These are phyloP conservation scores for Drosophila putrida DNA, from an alignment of 2,888 invertebrate genomes.

Conservation along the genomic window DNA sequence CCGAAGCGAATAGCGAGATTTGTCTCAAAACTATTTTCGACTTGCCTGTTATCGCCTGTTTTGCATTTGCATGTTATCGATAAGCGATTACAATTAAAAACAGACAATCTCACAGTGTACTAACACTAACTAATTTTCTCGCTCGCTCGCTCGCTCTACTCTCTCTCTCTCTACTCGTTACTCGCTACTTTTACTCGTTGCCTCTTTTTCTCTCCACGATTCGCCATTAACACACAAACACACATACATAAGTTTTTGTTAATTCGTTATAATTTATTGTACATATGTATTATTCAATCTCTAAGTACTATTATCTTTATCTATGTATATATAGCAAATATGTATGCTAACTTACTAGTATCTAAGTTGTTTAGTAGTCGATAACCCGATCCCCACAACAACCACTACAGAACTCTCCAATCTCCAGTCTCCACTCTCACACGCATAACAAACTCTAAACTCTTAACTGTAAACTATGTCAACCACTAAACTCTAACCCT, in stretches of 20 bases:
- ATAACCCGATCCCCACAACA: constrained; percentile 7
- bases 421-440: constrained; percentile 15
- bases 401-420: constrained; percentile 5
- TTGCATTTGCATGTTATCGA: constrained; percentile 40
- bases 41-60: background rate
- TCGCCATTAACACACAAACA: constrained; percentile 10
- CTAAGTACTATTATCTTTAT: constrained; percentile 41
- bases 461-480: constrained; percentile 50
- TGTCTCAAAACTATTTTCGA: constrained; percentile 2
- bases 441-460: constrained; percentile 25
- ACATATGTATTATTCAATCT: constrained; percentile 44
- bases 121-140: constrained; percentile 9
- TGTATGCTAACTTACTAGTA: constrained; percentile 48
- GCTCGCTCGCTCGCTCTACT: constrained; percentile 14
- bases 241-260: constrained; percentile 20
- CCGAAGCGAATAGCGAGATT: constrained; percentile 14
- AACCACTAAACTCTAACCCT: constrained; percentile 41
- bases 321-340: constrained; percentile 43
- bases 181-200: constrained; percentile 37
- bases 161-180: constrained; percentile 28
- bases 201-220: constrained; percentile 6
- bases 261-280: constrained; percentile 21
- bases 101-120: constrained; percentile 24
- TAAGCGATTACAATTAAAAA: background rate
- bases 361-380: constrained; percentile 60